phyloP scores from a whole-genome alignment of 2,888 invertebrate genomes.

The Eutolmus rufibarbis region DNA sequence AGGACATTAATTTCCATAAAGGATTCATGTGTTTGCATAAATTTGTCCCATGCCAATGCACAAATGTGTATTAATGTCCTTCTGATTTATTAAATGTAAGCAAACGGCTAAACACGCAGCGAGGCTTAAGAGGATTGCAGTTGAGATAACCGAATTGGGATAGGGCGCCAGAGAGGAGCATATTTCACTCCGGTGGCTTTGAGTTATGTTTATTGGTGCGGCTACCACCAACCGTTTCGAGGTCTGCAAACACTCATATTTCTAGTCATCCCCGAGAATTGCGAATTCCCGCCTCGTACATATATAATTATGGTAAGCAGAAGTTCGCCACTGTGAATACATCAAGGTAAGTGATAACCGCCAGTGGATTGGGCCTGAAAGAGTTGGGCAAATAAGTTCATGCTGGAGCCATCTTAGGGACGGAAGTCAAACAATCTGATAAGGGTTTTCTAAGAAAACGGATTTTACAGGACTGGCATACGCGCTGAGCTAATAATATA shows the following conservation, averaged over 20 bases:
- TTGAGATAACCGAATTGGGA: constrained; percentile 30
- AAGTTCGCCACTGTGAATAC: not conserved
- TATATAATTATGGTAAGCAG: constrained; percentile 6
- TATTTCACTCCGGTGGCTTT: constrained; percentile 19
- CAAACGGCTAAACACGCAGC: constrained; percentile 18
- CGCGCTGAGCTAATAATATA: not conserved
- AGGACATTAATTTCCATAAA: constrained; percentile 23
- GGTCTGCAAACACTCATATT: constrained; percentile 15
- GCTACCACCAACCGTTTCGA: constrained; percentile 2
- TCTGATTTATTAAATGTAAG: constrained; percentile 23
- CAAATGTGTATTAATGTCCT: constrained; percentile 18
- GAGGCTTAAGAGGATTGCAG: constrained; percentile 7
- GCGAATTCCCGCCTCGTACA: not conserved
- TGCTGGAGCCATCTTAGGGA: not conserved
- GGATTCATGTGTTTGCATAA: constrained; percentile 33
- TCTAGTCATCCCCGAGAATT: not conserved
- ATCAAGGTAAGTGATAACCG: not conserved
- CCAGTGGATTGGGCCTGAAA: not conserved
- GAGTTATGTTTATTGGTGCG: constrained; percentile 35
- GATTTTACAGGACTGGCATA: not conserved
- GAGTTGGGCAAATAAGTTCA: not conserved
- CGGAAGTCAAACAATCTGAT: not conserved
- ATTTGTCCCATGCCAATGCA: constrained; percentile 20
- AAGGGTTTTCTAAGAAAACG: not conserved
- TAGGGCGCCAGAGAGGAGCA: constrained; percentile 2